Base-by-base conservation (phyloP, 2,888 invertebrate species). In the Marronus borbonicus region DNA sequence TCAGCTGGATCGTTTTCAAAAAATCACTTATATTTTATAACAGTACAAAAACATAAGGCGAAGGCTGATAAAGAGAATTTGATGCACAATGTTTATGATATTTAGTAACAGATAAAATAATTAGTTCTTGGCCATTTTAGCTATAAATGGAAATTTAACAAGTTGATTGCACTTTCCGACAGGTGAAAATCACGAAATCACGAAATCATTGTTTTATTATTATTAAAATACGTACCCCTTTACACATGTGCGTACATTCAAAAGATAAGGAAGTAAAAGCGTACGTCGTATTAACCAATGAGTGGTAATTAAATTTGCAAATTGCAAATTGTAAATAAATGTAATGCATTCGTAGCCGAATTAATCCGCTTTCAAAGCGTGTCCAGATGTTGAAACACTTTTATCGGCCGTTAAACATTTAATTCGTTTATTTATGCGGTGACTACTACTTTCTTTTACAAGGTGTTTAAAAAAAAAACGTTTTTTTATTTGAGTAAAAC, bases 361-460 rank as follows among this genome's bases (percentile, higher is more conserved):
- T 72, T 58, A 72, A 72, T 72, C 31, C 50, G 39, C 58, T 58
- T 72, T 39, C 17, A 44, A 72, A 24, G 31, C 66, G 70, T 70
- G 39, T 70, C 62, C 64, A 62, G 50, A 50, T 52, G 77, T 60
- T 44, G 77, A 70, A 77, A 77, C 31, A 77, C 36, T 68, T 76
- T 76, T 76, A 76, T 69, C 64, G n/a, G 39, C 36, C 24, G 39
- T 64, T 70, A 62, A 77, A 70, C 69, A 64, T 70, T 77, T 62
- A 70, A 70, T 62, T 36, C 77, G 60, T 20, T 70, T 76, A 52
- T 66, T 76, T 76, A 76, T 55, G 76, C 70, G 62, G 60, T 74
- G 49, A 55, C 69, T 76, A 79, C 80, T 70, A 79, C 80, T 80
- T 80, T 80, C 80, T 80, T 80, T 79, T 77, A 58, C 60, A 65